These are phyloP conservation scores for Paramisgurnus dabryanus DNA, from an alignment of 2,113 vertebrate genomes.

Conservation along the genomic window DNA sequence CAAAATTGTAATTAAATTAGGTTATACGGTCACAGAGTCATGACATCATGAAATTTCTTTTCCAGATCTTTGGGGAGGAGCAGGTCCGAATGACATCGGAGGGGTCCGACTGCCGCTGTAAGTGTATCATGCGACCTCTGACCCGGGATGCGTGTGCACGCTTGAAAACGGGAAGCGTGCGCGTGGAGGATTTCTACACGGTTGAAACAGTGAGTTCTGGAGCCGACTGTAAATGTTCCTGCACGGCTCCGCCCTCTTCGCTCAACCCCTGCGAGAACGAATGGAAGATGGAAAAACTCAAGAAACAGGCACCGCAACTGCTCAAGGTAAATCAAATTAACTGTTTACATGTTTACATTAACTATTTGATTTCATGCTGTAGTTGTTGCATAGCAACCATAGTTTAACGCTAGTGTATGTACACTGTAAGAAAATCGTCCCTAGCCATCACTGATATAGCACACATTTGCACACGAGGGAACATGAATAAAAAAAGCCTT, in stretches of 20 bases:
- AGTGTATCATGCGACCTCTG: conserved; percentile 93
- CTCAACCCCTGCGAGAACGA: conserved; percentile 96
- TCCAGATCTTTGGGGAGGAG: conserved; percentile 87
- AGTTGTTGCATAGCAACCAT: too few species aligned
- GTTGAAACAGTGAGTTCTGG: conserved; percentile 95
- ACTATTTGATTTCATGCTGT: too few species aligned
- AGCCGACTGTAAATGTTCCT: conserved; percentile 91
- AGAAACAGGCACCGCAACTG: conserved; percentile 91
- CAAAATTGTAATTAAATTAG: background rate
- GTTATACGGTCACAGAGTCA: background rate
- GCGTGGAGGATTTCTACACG: conserved; percentile 91
- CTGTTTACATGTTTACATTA: background rate
- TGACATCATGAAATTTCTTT: background rate
- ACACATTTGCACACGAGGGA: too few species aligned
- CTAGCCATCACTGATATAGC: too few species aligned
- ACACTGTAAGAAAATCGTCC: too few species aligned
- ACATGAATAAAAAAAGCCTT: too few species aligned
- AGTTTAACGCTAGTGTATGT: too few species aligned
- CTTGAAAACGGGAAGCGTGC: conserved; percentile 76
- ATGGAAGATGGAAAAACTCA: conserved; percentile 97
- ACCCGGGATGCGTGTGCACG: conserved; percentile 88
- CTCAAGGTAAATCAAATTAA: conserved; percentile 71
- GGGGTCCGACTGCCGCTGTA: conserved; percentile 94
- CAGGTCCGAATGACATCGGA: conserved; percentile 92
- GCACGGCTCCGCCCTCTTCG: conserved; percentile 88